Evolutionary conservation across 2,113 vertebrate genomes (phyloP).

Genomic region (Fregetta grallaria): DNA sequence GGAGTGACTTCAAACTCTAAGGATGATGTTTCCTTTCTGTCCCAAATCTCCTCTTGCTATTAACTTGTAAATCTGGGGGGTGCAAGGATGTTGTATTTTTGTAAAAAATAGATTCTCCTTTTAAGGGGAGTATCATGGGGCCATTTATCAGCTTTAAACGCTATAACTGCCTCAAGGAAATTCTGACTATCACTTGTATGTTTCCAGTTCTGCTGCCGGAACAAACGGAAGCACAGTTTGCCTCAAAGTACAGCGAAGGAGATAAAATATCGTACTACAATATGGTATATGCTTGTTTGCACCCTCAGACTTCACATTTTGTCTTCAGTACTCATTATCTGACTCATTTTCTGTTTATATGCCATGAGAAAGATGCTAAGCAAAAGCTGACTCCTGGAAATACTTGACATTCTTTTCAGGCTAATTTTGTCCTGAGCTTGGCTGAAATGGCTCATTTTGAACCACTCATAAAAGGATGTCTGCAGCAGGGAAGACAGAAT

Average conservation of each 20-base stretch:
- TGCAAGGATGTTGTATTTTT: not conserved
- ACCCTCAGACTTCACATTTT: not conserved
- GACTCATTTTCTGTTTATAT: not conserved
- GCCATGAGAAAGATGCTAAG: conserved; percentile 33
- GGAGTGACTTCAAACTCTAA: not conserved
- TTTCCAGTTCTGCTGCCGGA: not conserved
- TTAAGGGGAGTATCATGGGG: not conserved
- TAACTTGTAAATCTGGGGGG: not conserved
- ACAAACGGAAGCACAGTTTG: not conserved
- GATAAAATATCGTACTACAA: not conserved
- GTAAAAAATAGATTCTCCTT: not conserved
- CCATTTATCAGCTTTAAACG: not conserved
- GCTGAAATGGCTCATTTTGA: conserved; percentile 15
- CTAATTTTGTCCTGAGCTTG: conserved; percentile 47
- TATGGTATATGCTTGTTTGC: not conserved
- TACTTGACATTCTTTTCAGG: conserved; percentile 48
- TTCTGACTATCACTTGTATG: not conserved
- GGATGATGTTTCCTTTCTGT: not conserved
- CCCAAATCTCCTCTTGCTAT: not conserved
- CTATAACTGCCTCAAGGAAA: not conserved
- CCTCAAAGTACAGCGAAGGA: not conserved
- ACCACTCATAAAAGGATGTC: conserved; percentile 10
- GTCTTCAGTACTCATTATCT: not conserved
- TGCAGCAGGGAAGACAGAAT: not conserved
- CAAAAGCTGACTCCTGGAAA: conserved; percentile 56